Percentiles rank a stretch among this genome's conserved stretches.
Conservation (phyloP, 2,797 vertebrate species). For the Thaleichthys pacificus region DNA sequence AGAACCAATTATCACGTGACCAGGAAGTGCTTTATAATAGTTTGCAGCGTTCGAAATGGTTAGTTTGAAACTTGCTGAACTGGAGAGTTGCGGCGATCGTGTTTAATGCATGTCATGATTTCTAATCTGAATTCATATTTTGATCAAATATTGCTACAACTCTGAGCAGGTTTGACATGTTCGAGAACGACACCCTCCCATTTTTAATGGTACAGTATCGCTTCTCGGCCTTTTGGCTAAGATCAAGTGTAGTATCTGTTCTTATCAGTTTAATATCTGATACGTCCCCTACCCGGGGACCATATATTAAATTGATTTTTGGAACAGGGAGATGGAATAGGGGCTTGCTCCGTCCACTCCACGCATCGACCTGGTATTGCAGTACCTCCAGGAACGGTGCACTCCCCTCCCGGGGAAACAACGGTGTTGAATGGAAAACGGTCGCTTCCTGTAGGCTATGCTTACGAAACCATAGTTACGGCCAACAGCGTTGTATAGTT, state of each 20-base stretch:
- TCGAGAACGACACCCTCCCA: no score
- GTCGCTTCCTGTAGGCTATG: no score
- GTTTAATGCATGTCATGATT: not conserved
- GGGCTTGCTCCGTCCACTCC: not conserved
- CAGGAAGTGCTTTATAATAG: not conserved
- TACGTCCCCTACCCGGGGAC: slow-evolving; percentile 2
- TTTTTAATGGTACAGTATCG: not conserved
- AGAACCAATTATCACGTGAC: no score
- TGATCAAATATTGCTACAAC: not conserved
- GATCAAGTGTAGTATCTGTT: slow-evolving; percentile 11
- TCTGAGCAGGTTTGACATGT: not conserved
- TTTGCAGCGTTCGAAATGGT: not conserved
- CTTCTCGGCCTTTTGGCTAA: slow-evolving; percentile 1
- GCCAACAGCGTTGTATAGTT: no score
- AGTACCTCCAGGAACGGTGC: slow-evolving; percentile 2
- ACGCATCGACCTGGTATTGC: not conserved
- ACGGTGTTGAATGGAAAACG: not conserved
- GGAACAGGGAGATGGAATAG: slow-evolving; percentile 3
- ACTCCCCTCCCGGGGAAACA: not conserved
- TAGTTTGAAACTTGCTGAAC: not conserved
- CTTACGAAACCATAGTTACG: no score
- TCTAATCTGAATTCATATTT: not conserved
- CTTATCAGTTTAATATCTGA: slow-evolving; percentile 3
- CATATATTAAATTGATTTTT: slow-evolving; percentile 9
- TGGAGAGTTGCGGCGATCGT: not conserved